A percentile compares a stretch with the other conserved stretches of the same genome.
phyloP scores from a whole-genome alignment of 2,888 invertebrate species.

The Drosophila helvetica region DNA sequence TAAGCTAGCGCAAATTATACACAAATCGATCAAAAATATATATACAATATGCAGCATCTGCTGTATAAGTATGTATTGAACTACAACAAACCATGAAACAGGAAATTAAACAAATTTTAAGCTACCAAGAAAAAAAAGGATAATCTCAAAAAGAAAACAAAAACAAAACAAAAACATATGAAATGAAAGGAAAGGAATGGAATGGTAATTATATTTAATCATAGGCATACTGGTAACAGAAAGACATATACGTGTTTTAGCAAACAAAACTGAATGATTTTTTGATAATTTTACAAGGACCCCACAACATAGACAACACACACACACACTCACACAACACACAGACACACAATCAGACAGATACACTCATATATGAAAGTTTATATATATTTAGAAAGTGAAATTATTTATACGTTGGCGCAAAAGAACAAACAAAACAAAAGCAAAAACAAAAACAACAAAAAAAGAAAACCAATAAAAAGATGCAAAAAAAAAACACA shows the following conservation, averaged over 20 bases:
- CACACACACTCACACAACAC: constrained; percentile 37
- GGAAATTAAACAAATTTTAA: constrained; percentile 79
- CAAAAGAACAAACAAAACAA: constrained; percentile 62
- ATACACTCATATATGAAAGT: constrained; percentile 66
- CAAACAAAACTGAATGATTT: constrained; percentile 71
- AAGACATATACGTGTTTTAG: constrained; percentile 77
- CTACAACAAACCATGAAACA: constrained; percentile 75
- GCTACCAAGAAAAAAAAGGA: constrained; percentile 55
- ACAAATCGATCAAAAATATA: constrained; percentile 36
- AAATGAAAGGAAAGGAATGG: constrained; percentile 40
- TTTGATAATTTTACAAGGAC: constrained; percentile 79
- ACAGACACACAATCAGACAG: constrained; percentile 41
- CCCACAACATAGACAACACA: constrained; percentile 33
- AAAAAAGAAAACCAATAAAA: constrained; percentile 32
- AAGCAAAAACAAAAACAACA: constrained; percentile 18
- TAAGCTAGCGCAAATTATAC: constrained; percentile 76
- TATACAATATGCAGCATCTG: constrained; percentile 30
- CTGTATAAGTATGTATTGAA: constrained; percentile 55
- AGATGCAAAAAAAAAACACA: constrained; percentile 30
- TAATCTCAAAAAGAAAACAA: constrained; percentile 73
- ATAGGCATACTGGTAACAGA: constrained; percentile 67
- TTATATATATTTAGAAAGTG: constrained; percentile 80
- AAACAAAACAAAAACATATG: constrained; percentile 49
- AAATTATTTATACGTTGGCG: constrained; percentile 77
- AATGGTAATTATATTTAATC: constrained; percentile 73